phyloP scores from a whole-genome alignment of 1,140 invertebrate genomes.

The Drosophila albomicans region DNA sequence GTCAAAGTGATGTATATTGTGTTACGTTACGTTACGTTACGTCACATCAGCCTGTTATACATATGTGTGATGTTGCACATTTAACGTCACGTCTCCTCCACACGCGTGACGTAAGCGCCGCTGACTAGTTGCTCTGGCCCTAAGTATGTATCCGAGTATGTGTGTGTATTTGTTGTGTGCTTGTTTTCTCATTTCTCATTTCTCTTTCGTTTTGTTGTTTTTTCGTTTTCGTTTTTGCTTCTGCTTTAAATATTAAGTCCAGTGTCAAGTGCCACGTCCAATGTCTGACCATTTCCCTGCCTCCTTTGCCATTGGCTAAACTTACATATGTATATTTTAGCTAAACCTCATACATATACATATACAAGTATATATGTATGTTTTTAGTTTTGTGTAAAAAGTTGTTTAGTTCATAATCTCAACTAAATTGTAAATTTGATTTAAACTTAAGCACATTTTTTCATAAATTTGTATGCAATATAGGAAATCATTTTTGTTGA shows the following conservation, averaged over 20 bases:
- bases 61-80: constrained; percentile 8
- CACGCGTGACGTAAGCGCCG: constrained; percentile 20
- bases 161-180: constrained; percentile 12
- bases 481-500: constrained; percentile 70
- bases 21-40: background rate
- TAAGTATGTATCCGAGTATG: constrained; percentile 5
- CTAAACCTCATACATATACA: constrained; percentile 64
- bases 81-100: constrained; percentile 1
- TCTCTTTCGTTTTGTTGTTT: background rate
- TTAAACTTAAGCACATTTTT: constrained; percentile 80
- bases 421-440: constrained; percentile 82
- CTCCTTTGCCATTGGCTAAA: constrained; percentile 49
- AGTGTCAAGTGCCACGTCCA: constrained; percentile 32
- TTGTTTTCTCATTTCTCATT: background rate
- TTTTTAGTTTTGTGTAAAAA: constrained; percentile 40
- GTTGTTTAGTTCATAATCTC: constrained; percentile 69
- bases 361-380: constrained; percentile 45
- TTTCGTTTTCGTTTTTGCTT: background rate
- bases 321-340: constrained; percentile 67
- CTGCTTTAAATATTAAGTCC: background rate
- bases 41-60: background rate
- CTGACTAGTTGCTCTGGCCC: constrained; percentile 37
- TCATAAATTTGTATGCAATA: constrained; percentile 76
- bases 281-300: constrained; percentile 32
- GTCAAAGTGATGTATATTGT: background rate